A percentile compares a stretch with the other conserved stretches of the same genome.
Evolutionary conservation across 1,140 invertebrate genomes (phyloP).

Genomic region (Cydia fagiglandana): DNA sequence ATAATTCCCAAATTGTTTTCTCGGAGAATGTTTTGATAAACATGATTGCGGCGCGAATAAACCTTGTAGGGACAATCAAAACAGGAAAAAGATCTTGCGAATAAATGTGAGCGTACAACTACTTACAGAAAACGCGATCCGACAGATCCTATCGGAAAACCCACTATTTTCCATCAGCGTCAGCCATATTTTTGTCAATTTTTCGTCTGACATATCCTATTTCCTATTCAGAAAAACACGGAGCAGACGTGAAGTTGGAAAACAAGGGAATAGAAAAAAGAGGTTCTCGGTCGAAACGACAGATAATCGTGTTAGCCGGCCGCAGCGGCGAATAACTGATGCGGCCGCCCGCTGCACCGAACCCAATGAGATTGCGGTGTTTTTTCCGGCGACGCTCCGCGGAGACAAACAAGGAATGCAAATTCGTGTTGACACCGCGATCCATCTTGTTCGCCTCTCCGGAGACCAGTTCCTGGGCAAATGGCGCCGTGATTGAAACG

Average conservation of each 20-base stretch:
- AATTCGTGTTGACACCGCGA: conserved; percentile 78
- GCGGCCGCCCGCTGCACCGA: conserved; percentile 59
- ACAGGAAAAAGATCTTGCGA: conserved; percentile 67
- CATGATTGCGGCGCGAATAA: conserved; percentile 19
- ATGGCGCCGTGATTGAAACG: conserved; percentile 72
- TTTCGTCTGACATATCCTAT: conserved; percentile 78
- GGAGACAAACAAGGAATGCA: conserved; percentile 78
- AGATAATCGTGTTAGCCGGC: conserved; percentile 77
- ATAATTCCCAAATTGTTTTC: neutral
- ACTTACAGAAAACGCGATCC: conserved; percentile 53
- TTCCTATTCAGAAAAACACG: conserved; percentile 77
- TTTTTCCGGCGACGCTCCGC: conserved; percentile 66
- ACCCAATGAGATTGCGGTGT: conserved; percentile 76
- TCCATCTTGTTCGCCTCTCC: conserved; percentile 76
- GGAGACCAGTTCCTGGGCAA: conserved; percentile 69
- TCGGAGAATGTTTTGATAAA: conserved; percentile 10
- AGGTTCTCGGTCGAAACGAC: conserved; percentile 72
- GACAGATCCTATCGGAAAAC: conserved; percentile 72
- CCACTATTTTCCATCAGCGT: conserved; percentile 74
- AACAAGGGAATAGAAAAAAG: conserved; percentile 76
- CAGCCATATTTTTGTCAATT: conserved; percentile 78
- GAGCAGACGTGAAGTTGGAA: conserved; percentile 74
- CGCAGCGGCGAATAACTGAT: conserved; percentile 72
- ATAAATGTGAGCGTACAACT: conserved; percentile 56
- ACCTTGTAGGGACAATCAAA: conserved; percentile 47